Evolutionary conservation across 2,113 vertebrate species (phyloP).

Genomic region (Capra hircus): DNA sequence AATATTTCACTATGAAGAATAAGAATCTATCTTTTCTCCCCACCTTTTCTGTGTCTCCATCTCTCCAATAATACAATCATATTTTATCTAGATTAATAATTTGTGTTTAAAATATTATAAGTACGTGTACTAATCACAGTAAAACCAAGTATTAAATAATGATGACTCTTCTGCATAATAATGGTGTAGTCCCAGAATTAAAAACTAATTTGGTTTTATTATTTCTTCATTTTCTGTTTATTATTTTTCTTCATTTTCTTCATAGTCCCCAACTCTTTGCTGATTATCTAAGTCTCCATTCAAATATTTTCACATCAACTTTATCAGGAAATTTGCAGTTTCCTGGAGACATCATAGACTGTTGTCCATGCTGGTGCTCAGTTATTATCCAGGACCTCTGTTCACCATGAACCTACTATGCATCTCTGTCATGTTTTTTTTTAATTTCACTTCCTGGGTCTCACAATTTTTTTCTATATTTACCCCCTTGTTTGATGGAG

Average conservation of each 20-base stretch:
- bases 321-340: not conserved
- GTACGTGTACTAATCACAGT: rapidly evolving
- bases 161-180: not conserved
- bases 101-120: not conserved
- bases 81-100: not conserved
- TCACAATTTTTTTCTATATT: rapidly evolving
- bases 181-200: not conserved
- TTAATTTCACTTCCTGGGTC: no score
- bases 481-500: not conserved
- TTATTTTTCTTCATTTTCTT: not conserved
- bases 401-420: not conserved
- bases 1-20: not conserved
- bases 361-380: not conserved
- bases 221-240: not conserved
- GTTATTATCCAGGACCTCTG: rapidly evolving
- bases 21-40: no score
- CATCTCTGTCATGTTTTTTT: rapidly evolving
- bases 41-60: no score
- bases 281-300: not conserved
- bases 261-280: not conserved
- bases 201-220: not conserved
- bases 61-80: not conserved
- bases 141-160: not conserved
- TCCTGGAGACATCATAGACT: rapidly evolving
- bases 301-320: not conserved